These are phyloP conservation scores for Clusia tigrina DNA, from an alignment of 2,888 invertebrate species.

Conservation along the genomic window DNA sequence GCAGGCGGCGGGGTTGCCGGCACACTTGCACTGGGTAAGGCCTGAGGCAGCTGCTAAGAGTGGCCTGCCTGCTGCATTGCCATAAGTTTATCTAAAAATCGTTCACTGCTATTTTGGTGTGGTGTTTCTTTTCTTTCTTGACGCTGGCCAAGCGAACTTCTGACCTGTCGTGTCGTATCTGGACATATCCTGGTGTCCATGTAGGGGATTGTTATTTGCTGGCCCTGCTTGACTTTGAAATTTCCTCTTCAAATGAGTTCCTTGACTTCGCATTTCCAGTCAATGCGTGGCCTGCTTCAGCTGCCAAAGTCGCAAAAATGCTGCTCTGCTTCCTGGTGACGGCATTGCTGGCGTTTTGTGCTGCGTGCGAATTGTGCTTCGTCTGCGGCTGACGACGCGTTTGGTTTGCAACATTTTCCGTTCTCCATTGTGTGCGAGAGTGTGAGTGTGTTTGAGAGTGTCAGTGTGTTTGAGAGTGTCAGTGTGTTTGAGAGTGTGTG, in stretches of 20 bases:
- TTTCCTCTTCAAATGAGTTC: not conserved
- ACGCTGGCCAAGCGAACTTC: not conserved
- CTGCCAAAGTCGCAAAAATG: not conserved
- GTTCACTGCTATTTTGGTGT: no score
- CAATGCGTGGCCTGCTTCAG: not conserved
- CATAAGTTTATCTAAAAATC: no score
- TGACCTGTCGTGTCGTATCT: not conserved
- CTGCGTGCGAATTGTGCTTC: not conserved
- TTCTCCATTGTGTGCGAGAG: no score
- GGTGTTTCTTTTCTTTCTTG: not conserved
- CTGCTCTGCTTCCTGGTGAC: not conserved
- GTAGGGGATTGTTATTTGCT: not conserved
- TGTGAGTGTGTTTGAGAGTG: no score
- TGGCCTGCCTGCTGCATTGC: no score
- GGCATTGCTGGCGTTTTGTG: not conserved
- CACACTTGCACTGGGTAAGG: no score
- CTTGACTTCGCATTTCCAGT: not conserved
- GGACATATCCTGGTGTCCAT: not conserved
- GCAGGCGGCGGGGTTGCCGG: no score
- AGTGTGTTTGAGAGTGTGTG: no score
- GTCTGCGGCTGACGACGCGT: no score
- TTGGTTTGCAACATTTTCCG: no score
- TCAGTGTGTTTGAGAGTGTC: no score
- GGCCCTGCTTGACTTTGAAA: not conserved
- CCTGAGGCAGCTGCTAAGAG: no score